Evolutionary conservation across 1,140 invertebrate species (phyloP).

Genomic region (Drosophila subpulchrella): DNA sequence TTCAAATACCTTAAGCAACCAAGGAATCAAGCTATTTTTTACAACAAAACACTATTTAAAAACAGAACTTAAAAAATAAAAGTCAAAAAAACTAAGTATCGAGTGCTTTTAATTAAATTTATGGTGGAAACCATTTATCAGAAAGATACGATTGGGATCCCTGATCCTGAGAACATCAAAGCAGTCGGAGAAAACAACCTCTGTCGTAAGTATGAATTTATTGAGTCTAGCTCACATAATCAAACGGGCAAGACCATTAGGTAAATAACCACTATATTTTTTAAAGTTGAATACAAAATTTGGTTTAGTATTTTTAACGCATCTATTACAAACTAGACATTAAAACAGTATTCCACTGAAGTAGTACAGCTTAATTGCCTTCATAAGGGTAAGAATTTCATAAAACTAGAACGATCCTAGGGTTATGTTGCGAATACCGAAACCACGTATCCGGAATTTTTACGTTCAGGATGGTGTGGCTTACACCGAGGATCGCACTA

Average conservation of each 20-base stretch:
- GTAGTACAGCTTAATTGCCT: no score
- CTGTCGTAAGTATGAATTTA: not conserved
- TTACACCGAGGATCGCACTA: not conserved
- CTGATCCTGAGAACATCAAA: not conserved
- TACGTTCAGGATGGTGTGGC: not conserved
- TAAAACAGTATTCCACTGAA: no score
- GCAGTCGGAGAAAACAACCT: not conserved
- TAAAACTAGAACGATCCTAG: no score
- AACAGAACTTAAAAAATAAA: constrained; percentile 52
- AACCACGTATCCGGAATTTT: not conserved
- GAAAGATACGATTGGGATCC: no score
- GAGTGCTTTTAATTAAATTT: not conserved
- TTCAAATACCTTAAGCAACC: constrained; percentile 55
- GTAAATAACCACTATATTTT: not conserved
- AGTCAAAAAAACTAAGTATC: constrained; percentile 17
- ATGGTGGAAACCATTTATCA: not conserved
- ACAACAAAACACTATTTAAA: constrained; percentile 56
- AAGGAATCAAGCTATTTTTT: constrained; percentile 51
- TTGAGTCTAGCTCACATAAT: not conserved
- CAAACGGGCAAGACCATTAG: not conserved
- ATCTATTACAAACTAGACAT: no score
- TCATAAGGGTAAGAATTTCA: no score
- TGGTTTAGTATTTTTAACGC: not conserved
- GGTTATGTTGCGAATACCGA: not conserved
- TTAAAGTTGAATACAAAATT: not conserved